Evolutionary conservation across 2,797 vertebrate species (phyloP), one percentile per base, ranked within the genome.

Genomic region (Anableps anableps): DNA sequence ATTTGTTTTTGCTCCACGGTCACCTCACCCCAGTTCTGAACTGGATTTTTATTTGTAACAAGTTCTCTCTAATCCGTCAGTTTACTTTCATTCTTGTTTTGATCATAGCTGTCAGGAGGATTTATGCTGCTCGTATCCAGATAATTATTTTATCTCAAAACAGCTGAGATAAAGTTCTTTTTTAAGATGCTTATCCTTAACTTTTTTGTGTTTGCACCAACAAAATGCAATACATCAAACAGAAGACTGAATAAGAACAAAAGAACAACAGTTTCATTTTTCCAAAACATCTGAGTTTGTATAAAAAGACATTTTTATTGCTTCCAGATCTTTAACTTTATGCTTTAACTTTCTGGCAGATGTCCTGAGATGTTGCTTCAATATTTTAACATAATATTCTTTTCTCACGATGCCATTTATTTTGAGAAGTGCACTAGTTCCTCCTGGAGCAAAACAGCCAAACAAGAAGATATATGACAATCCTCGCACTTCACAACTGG

Each of bases 1-100:
- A 96, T 96, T 95, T 95, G 95, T 95, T 95, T 93, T 91, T 87
- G 86, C 92, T 89, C 84, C 89, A 87, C 83, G 79, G 86, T 93
- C 90, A 83, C 90, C 85, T 85, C 84, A 84, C 87, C 89, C 81
- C 80, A 78, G 82, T 86, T 88, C 90, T 84, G 87, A 88, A 82
- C 83, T 82, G 13, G 73, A 88, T 88, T 91, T 79, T 82, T 87
- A 92, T 90, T 94, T 94, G 91, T 92, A 92, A 94, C 92, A 82
- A 91, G 86, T 91, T 91, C 88, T 92, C 88, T 89, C 80, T 64
- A 43, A 80, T 51, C 68, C 68, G 26, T 29, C 68, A 29, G 41
- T 71, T 71, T 29, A 90, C 90, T 87, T 79, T 80, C 88, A 85
- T 80, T 91, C 80, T 88, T 91, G 81, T 91, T 93, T 89, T 90